These are phyloP conservation scores for Aegithalos caudatus DNA, from an alignment of 2,113 vertebrate genomes.

Conservation along the genomic window DNA sequence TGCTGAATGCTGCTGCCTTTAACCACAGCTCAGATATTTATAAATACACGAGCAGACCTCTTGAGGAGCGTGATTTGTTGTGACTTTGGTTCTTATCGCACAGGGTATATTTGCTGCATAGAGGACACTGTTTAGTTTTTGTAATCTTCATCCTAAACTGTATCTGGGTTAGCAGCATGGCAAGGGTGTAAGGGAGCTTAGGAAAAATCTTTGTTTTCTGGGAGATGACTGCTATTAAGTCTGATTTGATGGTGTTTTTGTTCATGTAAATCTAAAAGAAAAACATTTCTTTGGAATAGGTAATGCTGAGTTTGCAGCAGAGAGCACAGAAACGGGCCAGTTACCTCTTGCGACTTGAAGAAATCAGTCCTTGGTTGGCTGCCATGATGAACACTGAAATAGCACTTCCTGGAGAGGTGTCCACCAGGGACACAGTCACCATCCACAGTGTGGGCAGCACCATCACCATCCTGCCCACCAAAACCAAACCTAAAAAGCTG, in stretches of 20 bases:
- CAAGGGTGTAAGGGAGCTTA: background rate
- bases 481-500: constrained; percentile 98
- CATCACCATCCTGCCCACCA: constrained; percentile 96
- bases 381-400: constrained; percentile 93
- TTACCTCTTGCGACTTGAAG: constrained; percentile 89
- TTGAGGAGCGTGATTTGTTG: background rate
- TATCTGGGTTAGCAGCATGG: background rate
- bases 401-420: constrained; percentile 93
- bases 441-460: constrained; percentile 94
- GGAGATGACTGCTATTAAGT: background rate
- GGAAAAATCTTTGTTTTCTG: background rate
- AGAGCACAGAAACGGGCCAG: constrained; percentile 95
- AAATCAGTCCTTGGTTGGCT: constrained; percentile 93
- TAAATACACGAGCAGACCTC: background rate
- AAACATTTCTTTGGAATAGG: constrained; percentile 67
- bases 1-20: background rate
- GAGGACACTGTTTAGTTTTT: background rate
- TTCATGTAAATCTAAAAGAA: background rate
- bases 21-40: background rate
- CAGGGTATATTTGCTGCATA: background rate
- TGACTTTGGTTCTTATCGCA: background rate
- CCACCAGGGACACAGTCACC: constrained; percentile 90
- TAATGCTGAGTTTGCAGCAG: constrained; percentile 97
- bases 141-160: background rate
- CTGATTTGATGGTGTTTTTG: background rate